Percentiles rank a stretch among this genome's conserved stretches.
Conservation (phyloP, 2,888 invertebrate genomes). For the Drosophila lacicola region DNA sequence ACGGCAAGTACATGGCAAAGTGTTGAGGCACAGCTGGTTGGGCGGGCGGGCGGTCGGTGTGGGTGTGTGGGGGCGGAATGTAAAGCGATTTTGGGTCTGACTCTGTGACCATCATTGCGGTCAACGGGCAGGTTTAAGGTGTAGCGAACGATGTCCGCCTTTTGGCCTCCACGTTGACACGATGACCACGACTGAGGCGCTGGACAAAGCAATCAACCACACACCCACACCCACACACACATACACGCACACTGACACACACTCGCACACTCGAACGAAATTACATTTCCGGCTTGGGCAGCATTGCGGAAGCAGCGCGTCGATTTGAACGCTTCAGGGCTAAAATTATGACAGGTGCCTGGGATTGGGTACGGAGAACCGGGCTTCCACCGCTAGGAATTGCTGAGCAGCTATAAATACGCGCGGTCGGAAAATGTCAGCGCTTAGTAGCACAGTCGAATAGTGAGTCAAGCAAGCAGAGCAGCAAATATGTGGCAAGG, state of each 20-base stretch:
- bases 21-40: neutral
- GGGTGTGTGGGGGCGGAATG: slow-evolving; percentile 24
- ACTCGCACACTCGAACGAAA: slow-evolving; percentile 20
- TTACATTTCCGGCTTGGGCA: slow-evolving; percentile 74
- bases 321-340: slow-evolving; percentile 70
- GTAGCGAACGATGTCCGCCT: slow-evolving; percentile 73
- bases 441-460: slow-evolving; percentile 60
- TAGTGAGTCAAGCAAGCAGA: slow-evolving; percentile 36
- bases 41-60: neutral
- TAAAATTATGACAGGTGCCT: slow-evolving; percentile 72
- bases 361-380: slow-evolving; percentile 17
- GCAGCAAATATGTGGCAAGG: slow-evolving; percentile 56
- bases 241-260: slow-evolving; percentile 1
- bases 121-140: slow-evolving; percentile 71
- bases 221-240: slow-evolving; percentile 14
- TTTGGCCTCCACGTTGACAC: slow-evolving; percentile 70
- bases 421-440: slow-evolving; percentile 35
- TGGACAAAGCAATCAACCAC: slow-evolving; percentile 32
- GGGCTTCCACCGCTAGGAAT: slow-evolving; percentile 14
- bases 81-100: slow-evolving; percentile 70
- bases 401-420: slow-evolving; percentile 49
- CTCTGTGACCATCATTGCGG: slow-evolving; percentile 76
- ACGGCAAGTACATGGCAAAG: slow-evolving; percentile 5
- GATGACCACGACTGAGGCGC: slow-evolving; percentile 55
- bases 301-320: slow-evolving; percentile 70